Evolutionary conservation across 2,113 vertebrate genomes (phyloP).

Genomic region (Rhabdornis inornatus): DNA sequence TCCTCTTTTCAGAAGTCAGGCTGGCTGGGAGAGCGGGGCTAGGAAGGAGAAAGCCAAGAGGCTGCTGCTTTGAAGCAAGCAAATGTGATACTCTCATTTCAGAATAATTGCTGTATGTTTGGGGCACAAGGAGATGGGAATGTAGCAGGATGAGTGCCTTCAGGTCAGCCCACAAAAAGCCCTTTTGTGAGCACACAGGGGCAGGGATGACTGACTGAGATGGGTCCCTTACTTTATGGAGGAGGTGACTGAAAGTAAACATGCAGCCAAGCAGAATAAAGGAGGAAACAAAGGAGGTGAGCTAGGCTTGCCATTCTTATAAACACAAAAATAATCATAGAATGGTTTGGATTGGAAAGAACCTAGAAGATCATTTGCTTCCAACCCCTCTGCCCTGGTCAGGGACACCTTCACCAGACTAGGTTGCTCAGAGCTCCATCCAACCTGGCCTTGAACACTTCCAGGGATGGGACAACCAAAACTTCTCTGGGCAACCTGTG

Average conservation of each 20-base stretch:
- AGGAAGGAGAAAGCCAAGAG: not conserved
- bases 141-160: not conserved
- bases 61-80: not conserved
- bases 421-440: not conserved
- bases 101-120: not conserved
- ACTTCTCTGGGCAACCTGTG: not conserved
- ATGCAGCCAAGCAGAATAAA: not conserved
- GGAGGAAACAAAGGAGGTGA: not conserved
- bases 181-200: not conserved
- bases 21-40: not conserved
- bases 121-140: not conserved
- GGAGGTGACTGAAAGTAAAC: not conserved
- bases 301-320: not conserved
- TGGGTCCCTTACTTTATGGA: not conserved
- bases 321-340: not conserved
- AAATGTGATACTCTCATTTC: not conserved
- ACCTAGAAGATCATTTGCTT: not conserved
- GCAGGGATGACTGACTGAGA: not conserved
- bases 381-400: not conserved
- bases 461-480: not conserved
- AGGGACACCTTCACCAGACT: not conserved
- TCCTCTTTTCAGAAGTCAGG: not conserved
- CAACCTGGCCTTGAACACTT: not conserved
- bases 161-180: not conserved
- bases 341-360: not conserved